Conservation (phyloP, 2,113 vertebrate genomes). For the Petrocephalus microphthalmus region DNA sequence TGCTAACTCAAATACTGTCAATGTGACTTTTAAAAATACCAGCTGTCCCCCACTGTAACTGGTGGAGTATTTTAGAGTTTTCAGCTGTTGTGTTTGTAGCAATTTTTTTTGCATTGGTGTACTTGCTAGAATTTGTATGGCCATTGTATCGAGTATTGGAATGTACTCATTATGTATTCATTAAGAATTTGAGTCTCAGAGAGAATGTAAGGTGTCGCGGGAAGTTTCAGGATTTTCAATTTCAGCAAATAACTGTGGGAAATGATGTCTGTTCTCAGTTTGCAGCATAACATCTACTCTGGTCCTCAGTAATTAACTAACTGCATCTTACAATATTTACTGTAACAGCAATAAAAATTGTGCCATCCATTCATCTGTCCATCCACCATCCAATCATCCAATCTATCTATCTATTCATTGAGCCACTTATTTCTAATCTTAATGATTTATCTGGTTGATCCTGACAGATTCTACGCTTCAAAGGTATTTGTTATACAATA, state of each 20-base stretch:
- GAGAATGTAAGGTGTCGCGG: background rate
- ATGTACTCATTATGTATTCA: background rate
- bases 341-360: conserved; percentile 11
- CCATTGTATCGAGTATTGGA: background rate
- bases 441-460: background rate
- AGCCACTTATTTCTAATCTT: background rate
- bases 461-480: background rate
- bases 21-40: background rate
- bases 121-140: background rate
- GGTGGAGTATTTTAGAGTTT: background rate
- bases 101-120: background rate
- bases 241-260: background rate
- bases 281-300: background rate
- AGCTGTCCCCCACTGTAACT: background rate
- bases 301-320: background rate
- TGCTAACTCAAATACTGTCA: background rate
- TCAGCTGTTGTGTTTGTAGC: background rate
- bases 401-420: background rate
- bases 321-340: background rate
- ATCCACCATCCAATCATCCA: too few relatives aligned
- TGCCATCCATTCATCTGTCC: background rate
- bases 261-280: background rate
- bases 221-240: background rate
- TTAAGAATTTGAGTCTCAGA: background rate
- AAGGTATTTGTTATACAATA: background rate